A percentile compares a stretch with the other conserved stretches of the same genome.
Evolutionary conservation across 1,140 invertebrate genomes (phyloP).

Genomic region (Linepithema humile): DNA sequence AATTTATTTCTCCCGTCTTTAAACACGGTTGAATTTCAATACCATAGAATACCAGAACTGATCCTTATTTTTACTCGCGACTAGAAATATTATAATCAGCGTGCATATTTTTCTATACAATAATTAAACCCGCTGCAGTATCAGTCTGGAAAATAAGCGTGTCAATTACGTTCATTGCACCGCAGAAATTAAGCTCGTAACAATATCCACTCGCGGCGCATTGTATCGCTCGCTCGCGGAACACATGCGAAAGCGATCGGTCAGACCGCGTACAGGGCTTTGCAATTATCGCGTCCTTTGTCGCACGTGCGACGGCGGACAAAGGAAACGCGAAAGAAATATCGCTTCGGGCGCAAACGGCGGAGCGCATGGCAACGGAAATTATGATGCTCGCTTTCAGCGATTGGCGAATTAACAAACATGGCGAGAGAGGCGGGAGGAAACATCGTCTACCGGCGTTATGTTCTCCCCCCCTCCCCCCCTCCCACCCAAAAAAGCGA

Average conservation of each 20-base stretch:
- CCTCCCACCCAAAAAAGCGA: too few relatives aligned
- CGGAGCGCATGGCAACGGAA: conserved; percentile 1
- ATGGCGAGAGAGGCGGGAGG: not conserved
- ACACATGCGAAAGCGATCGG: conserved; percentile 48
- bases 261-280: conserved; percentile 41
- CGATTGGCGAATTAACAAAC: conserved; percentile 50
- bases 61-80: too few relatives aligned
- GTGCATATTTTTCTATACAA: not conserved
- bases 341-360: conserved; percentile 32
- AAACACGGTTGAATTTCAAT: too few relatives aligned
- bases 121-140: not conserved
- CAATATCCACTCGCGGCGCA: conserved; percentile 10
- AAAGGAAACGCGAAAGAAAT: conserved; percentile 49
- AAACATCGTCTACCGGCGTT: conserved; percentile 1
- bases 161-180: not conserved
- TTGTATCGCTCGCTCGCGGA: not conserved
- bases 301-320: not conserved
- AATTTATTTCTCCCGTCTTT: too few relatives aligned
- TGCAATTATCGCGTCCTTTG: conserved; percentile 58
- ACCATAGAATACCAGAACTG: too few relatives aligned
- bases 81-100: too few relatives aligned
- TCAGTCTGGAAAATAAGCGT: conserved; percentile 4
- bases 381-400: conserved; percentile 48
- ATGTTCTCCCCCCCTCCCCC: too few relatives aligned
- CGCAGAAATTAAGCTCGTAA: conserved; percentile 36